A percentile compares a stretch with the other conserved stretches of the same genome.
phyloP scores from a whole-genome alignment of 2,113 vertebrate genomes.

The Mungos mungo region DNA sequence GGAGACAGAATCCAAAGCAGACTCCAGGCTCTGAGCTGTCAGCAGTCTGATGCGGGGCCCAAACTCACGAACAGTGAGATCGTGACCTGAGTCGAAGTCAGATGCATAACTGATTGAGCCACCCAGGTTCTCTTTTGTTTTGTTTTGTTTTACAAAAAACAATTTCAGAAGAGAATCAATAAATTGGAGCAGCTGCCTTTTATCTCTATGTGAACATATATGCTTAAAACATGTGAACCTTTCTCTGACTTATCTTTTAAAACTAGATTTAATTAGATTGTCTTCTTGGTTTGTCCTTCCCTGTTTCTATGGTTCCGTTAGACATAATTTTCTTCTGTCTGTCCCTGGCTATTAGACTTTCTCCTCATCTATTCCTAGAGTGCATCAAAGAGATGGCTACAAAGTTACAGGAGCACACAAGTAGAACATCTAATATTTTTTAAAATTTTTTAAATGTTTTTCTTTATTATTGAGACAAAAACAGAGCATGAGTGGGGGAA shows the following conservation, averaged over 20 bases:
- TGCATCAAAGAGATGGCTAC: background rate
- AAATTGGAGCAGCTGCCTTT: background rate
- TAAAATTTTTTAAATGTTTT: no score
- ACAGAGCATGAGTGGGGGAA: no score
- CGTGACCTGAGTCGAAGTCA: no score
- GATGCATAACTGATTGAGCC: no score
- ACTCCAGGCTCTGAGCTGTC: no score
- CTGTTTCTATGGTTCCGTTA: background rate
- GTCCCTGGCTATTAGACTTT: background rate
- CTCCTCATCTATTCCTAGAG: background rate
- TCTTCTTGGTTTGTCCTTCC: background rate
- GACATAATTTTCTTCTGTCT: background rate
- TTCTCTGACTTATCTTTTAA: background rate
- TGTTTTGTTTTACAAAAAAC: background rate
- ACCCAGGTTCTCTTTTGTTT: no score
- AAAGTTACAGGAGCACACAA: background rate
- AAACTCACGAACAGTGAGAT: no score
- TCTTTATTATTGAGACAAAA: no score
- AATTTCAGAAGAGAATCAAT: background rate
- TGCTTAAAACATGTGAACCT: background rate
- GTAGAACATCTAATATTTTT: background rate
- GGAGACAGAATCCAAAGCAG: no score
- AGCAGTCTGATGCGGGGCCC: no score
- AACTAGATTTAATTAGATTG: background rate
- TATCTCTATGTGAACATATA: background rate